Conservation (phyloP, 2,888 invertebrate genomes). For the Creontiades dilutus region DNA sequence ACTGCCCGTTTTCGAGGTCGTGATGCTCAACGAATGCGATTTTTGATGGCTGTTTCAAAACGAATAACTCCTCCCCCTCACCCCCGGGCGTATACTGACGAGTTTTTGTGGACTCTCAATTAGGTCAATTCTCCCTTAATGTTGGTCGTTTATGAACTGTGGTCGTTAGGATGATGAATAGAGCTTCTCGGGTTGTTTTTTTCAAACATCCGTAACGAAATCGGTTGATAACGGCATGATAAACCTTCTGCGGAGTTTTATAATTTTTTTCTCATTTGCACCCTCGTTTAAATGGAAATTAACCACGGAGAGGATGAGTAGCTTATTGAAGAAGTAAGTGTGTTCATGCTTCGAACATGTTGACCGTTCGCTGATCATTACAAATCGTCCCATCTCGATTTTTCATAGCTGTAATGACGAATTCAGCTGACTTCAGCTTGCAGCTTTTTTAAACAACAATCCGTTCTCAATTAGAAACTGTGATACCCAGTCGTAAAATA, state of each 20-base stretch:
- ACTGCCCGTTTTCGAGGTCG: constrained; percentile 1
- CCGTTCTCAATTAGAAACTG: too few species aligned
- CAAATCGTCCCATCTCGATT: too few species aligned
- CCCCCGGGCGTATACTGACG: too few species aligned
- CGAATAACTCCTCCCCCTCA: not conserved
- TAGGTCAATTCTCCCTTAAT: not conserved
- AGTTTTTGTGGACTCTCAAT: constrained; percentile 26
- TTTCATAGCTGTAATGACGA: too few species aligned
- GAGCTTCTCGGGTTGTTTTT: not conserved
- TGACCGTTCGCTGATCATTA: too few species aligned
- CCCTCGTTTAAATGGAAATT: too few species aligned
- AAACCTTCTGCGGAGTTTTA: not conserved
- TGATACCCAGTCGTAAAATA: too few species aligned
- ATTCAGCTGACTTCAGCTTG: too few species aligned
- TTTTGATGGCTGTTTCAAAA: constrained; percentile 39
- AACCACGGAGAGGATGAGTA: too few species aligned
- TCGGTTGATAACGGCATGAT: not conserved
- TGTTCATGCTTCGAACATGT: too few species aligned
- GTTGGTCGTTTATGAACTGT: not conserved
- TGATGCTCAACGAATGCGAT: not conserved
- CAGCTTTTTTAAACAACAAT: too few species aligned
- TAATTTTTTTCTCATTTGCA: not conserved
- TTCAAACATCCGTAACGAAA: not conserved
- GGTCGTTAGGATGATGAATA: not conserved
- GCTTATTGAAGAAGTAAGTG: too few species aligned